Percentiles rank a stretch among this genome's conserved stretches.
Conservation (phyloP, 2,113 vertebrate species). For the Cynopterus brachyotis region DNA sequence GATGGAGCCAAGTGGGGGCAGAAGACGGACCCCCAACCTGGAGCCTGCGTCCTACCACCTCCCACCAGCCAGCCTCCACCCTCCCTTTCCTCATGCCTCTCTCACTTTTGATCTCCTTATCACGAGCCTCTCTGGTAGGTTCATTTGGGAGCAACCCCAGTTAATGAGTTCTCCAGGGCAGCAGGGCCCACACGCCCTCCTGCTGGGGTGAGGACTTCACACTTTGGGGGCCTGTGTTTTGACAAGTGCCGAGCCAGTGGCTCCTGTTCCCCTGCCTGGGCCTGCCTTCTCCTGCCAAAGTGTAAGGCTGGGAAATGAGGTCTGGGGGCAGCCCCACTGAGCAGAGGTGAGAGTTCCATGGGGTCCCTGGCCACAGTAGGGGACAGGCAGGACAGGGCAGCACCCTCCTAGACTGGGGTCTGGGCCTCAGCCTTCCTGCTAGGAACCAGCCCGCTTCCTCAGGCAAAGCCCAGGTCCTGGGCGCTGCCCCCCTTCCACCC, state of each 20-base stretch:
- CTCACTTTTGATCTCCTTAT: conserved; percentile 73
- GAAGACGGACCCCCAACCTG: neutral
- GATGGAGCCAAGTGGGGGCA: neutral
- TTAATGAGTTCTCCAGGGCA: conserved; percentile 75
- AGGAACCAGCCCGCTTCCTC: neutral
- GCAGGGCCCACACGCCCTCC: conserved; percentile 67
- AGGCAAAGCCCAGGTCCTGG: neutral
- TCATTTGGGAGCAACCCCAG: conserved; percentile 38
- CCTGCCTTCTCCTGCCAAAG: conserved; percentile 25
- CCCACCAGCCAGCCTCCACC: neutral
- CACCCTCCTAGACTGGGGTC: neutral
- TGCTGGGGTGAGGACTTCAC: conserved; percentile 81
- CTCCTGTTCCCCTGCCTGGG: conserved; percentile 36
- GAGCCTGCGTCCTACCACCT: neutral
- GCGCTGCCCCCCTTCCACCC: neutral
- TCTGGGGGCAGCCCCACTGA: conserved; percentile 8
- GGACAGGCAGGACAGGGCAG: neutral
- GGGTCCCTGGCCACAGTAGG: neutral
- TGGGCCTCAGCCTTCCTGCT: rapidly evolving
- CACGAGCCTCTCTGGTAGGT: neutral
- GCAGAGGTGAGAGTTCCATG: conserved; percentile 51
- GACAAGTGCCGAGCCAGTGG: conserved; percentile 80
- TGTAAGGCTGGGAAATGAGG: conserved; percentile 78
- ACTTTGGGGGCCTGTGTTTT: conserved; percentile 82
- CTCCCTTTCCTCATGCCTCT: neutral